Conservation (phyloP, 2,888 invertebrate species). For the Caenorhabditis plicata region DNA sequence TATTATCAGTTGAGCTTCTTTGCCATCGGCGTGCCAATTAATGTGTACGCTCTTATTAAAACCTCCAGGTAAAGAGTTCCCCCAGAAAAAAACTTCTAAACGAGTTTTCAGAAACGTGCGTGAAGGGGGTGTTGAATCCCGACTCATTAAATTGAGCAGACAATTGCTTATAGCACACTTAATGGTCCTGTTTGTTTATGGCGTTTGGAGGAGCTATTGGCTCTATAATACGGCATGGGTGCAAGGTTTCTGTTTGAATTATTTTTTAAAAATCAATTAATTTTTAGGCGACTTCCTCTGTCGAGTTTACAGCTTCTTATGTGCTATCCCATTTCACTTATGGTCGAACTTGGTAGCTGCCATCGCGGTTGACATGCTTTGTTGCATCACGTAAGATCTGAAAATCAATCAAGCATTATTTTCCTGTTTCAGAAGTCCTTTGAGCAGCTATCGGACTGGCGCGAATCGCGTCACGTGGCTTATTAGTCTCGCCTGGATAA, state of each 20-base stretch:
- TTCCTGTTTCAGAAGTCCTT: slow-evolving; percentile 47
- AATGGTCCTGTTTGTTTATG: slow-evolving; percentile 57
- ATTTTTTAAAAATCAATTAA: not conserved
- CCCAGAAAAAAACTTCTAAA: not conserved
- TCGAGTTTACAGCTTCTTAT: slow-evolving; percentile 51
- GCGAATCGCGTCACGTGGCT: slow-evolving; percentile 46
- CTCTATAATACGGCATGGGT: slow-evolving; percentile 56
- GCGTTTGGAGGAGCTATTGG: slow-evolving; percentile 60
- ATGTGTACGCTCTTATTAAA: slow-evolving; percentile 43
- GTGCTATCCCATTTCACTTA: slow-evolving; percentile 58
- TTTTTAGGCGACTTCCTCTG: slow-evolving; percentile 50
- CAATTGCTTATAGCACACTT: slow-evolving; percentile 58
- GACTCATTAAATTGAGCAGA: slow-evolving; percentile 50
- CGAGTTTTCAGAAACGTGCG: slow-evolving; percentile 32
- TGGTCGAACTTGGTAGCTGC: slow-evolving; percentile 62
- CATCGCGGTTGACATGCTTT: slow-evolving; percentile 60
- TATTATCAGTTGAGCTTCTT: slow-evolving; percentile 59
- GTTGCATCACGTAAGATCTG: slow-evolving; percentile 51
- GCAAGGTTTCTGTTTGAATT: slow-evolving; percentile 32
- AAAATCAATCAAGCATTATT: not conserved
- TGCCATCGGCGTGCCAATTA: slow-evolving; percentile 54
- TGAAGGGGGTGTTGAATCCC: slow-evolving; percentile 50
- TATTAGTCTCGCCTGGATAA: slow-evolving; percentile 46
- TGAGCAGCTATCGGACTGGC: slow-evolving; percentile 53
- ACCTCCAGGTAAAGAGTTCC: slow-evolving; percentile 38